Evolutionary conservation across 2,888 invertebrate species (phyloP), one percentile per base, ranked within the genome.

Genomic region (Pandemis corylana): DNA sequence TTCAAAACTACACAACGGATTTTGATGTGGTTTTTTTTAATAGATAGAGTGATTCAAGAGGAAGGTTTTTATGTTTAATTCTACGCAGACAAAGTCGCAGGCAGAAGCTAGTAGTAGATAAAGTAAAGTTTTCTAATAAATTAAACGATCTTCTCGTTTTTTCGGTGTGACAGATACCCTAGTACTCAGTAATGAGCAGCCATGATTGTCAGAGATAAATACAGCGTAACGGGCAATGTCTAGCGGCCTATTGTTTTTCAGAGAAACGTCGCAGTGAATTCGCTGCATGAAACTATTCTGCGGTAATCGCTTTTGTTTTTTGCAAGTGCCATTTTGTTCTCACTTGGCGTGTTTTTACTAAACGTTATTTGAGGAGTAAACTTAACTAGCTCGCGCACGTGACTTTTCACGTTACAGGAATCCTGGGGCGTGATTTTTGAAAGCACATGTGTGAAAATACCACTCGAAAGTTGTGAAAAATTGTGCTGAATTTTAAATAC

Each of bases 201-300:
- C 72, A 72, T 72, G 72, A 72, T 72, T 66, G 72, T 72, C 72
- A 72, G 41, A 67, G 72, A 72, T 66, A 72, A 67, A 72, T 61
- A 67, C 67, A 72, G 72, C 66, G 66, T 62, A 61, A 67, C 66
- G 66, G 59, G 61, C 59, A 61, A 61, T 72, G 66, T 72, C 66
- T 72, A 61, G 66, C 46, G 64, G 13, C 15, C 69, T 53, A 74
- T 74, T 74, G 69, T 74, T 66, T 69, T 49, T 15, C 15, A 61
- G 63, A 68, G 59, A 68, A 73, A 64, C 64, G 64, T 61, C 51
- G 49, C 62, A 7, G 41, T 36, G 10, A 62, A 36, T 20, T 49
- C 64, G 64, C 46, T 44, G 28, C n/a, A 12, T 64, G 41, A 41
- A 64, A 41, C 42, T 65, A 63, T 63, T 72, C 63, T 72, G 63